phyloP scores from a whole-genome alignment of 2,888 invertebrate genomes.

The Dryobota labecula region DNA sequence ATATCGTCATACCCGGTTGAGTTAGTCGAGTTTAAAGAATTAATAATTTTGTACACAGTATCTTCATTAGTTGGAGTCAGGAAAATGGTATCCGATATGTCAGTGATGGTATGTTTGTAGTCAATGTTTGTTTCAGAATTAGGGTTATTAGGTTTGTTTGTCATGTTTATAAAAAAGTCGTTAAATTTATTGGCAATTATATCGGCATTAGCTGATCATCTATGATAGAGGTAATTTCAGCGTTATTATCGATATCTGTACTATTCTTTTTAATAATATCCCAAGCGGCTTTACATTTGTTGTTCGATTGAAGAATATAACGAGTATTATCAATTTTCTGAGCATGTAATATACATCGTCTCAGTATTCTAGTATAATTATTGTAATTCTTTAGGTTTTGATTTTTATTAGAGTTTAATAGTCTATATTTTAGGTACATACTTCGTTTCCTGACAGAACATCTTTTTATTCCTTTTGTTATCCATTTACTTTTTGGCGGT shows the following conservation, averaged over 20 bases:
- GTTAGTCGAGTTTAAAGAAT: neutral
- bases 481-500: conserved; percentile 15
- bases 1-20: too few relatives aligned
- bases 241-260: too few relatives aligned
- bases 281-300: too few relatives aligned
- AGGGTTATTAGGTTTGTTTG: neutral
- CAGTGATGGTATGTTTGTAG: neutral
- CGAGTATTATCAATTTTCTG: neutral
- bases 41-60: neutral
- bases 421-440: conserved; percentile 22
- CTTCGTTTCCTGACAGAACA: conserved; percentile 10
- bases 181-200: neutral
- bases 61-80: neutral
- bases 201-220: too few relatives aligned
- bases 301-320: too few relatives aligned
- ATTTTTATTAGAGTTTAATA: too few relatives aligned
- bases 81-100: neutral
- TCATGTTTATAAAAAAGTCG: neutral
- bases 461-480: conserved; percentile 23
- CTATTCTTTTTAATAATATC: too few relatives aligned
- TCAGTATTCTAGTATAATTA: neutral
- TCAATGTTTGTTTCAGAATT: neutral
- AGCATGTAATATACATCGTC: neutral
- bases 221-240: too few relatives aligned
- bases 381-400: neutral